Evolutionary conservation across 2,797 vertebrate genomes (phyloP), one percentile per base, ranked within the genome.

Genomic region (Okamejei kenojei): DNA sequence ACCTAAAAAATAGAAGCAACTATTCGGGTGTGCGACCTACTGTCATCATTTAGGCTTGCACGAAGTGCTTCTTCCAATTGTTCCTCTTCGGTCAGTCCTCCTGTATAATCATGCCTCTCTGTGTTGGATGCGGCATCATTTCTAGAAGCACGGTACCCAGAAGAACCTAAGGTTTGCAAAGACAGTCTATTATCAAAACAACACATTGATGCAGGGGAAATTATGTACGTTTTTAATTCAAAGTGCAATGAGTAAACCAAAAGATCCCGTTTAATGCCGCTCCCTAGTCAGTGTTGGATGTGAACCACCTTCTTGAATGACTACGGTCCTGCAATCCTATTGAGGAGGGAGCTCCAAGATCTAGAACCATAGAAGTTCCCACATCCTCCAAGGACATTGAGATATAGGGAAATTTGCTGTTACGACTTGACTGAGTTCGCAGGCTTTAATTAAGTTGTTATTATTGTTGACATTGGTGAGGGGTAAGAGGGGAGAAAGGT

Each of bases 61-160:
- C 95, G 96, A 65, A 98, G 58, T 2, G 98, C 98, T 21, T 95
- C 96, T 91, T 98, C 95, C 61, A 98, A 94, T 95, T 99, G 98
- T 86, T 99, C 97, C 9, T 98, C 97, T 94, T 99, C 99, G 1
- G 96, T 97, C 94, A 99, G 95, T 0, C 98, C 98, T 0, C 95
- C 97, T 0, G 97, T 96, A 91, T 97, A 97, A 54, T 54, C 45
- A 54, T 54, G 0, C 77, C 32, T 29, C 26, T 58, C 19, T 54
- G 6, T 5, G 0, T 94, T 61, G 29, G 94, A 93, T 0, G 81
- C 93, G 77, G 93, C 81, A 29, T 63, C 80, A 1, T 94, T 58
- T 10, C 94, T 23, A 79, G 93, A 90, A 8, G 73, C n/a, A 93
- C 21, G 1, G 71, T 95, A 95, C 45, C 94, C 94, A 26, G 95